Evolutionary conservation across 30 jellyfish, hydroid and myxozoan species (phyloP), one percentile per base, ranked within the genome.

Genomic region (Nemopilema nomurai): DNA sequence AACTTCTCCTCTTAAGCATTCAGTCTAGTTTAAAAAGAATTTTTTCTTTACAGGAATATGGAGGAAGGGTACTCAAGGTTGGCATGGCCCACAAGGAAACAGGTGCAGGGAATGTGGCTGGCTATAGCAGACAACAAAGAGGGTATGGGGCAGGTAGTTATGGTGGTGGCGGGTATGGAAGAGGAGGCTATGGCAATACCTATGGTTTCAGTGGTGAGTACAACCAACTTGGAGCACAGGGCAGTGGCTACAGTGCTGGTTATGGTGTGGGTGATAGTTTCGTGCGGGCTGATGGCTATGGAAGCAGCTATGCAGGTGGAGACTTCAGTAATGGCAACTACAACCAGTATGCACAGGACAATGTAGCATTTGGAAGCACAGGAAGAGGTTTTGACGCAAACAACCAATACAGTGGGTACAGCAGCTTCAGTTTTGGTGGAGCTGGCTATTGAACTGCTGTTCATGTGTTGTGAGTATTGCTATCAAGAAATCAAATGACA

Each of bases 31-130:
- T 64, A 3, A 25, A 64, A 18, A 62, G 23, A 24, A 18, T 3
- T 69, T 69, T 29, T 23, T 6, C 18, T 25, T 28, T 50, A 18
- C 51, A 81, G 90, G 90, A 81, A 69, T 81, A 81, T 69, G 90
- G 90, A 29, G 90, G 90, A 7, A 41, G 90, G 33, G 68, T 81
- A 8, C 66, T 81, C 32, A 81, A 81, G 49, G 90, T 81, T 69
- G 90, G 90, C 4, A 28, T 72, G 79, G 90, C 90, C 29, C 90
- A 81, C 83, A 81, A 81, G 28, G 90, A 81, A 49, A 81, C 74
- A 0, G 81, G 70, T 64, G 83, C 72, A 20, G 71, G 76, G 13
- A 81, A 49, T 17, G 77, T 63, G 26, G 49, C 51, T 1, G 50
- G 71, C 8, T 74, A 74, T 41, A 71, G 71, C 19, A 67, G 84